phyloP scores from a whole-genome alignment of 2,888 invertebrate species.

The Microplitis manilae region DNA sequence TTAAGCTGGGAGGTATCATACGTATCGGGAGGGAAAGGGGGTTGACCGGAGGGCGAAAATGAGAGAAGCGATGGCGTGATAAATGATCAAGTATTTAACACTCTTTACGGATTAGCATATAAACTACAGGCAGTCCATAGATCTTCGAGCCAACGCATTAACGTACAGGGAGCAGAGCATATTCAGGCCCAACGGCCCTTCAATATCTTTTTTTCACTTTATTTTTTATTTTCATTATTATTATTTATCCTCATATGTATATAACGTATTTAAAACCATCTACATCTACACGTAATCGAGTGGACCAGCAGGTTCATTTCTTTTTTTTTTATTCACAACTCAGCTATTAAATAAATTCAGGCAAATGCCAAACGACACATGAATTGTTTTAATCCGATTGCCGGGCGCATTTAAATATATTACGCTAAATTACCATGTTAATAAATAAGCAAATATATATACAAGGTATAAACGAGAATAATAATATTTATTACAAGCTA shows the following conservation, averaged over 20 bases:
- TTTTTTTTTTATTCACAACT: not conserved
- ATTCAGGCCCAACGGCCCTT: constrained; percentile 44
- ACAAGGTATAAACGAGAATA: not conserved
- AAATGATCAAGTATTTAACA: constrained; percentile 72
- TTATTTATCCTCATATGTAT: not conserved
- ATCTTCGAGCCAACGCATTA: constrained; percentile 71
- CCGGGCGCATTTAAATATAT: not conserved
- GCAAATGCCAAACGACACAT: constrained; percentile 45
- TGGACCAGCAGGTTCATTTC: not conserved
- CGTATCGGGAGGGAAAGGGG: constrained; percentile 19
- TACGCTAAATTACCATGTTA: constrained; percentile 4
- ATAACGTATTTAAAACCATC: not conserved
- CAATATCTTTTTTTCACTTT: constrained; percentile 1
- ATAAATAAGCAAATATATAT: not conserved
- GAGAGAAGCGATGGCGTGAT: constrained; percentile 68
- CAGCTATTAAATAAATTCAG: not conserved
- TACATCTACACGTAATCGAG: not conserved
- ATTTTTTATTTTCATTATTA: not conserved
- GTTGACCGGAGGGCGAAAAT: constrained; percentile 52
- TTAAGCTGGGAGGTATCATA: constrained; percentile 1
- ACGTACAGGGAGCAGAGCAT: constrained; percentile 64
- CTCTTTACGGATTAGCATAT: constrained; percentile 72
- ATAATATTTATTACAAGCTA: not conserved
- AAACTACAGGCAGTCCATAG: constrained; percentile 71
- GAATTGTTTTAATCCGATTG: constrained; percentile 17